These are phyloP conservation scores for Drosophila fulvimacula DNA, from an alignment of 2,888 invertebrate genomes.

Conservation along the genomic window DNA sequence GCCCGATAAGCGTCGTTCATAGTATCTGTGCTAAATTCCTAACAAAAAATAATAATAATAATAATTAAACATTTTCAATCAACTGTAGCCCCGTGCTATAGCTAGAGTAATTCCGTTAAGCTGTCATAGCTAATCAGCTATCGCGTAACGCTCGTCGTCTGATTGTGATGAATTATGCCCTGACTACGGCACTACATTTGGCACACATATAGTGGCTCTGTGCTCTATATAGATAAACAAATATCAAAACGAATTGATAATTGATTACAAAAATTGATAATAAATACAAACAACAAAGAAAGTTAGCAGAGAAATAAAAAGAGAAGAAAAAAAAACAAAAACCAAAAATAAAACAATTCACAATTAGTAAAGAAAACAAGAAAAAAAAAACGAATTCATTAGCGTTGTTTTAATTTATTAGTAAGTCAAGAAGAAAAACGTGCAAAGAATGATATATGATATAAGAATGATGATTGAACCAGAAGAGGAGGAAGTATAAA, in stretches of 20 bases:
- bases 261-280: constrained; percentile 59
- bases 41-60: constrained; percentile 6
- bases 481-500: constrained; percentile 49
- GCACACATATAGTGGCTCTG: constrained; percentile 10
- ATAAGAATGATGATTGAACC: constrained; percentile 41
- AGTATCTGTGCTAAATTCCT: constrained; percentile 14
- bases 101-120: constrained; percentile 21
- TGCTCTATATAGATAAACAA: constrained; percentile 9
- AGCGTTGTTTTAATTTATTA: constrained; percentile 78
- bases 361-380: constrained; percentile 60
- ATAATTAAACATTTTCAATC: constrained; percentile 20
- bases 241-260: constrained; percentile 58
- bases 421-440: constrained; percentile 56
- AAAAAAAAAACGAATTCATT: constrained; percentile 66
- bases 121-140: constrained; percentile 24
- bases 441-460: constrained; percentile 57
- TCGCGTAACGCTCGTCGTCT: constrained; percentile 25
- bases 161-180: constrained; percentile 26
- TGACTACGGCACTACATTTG: constrained; percentile 9
- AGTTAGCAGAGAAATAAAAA: constrained; percentile 36
- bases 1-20: constrained; percentile 33
- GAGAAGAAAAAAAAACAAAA: constrained; percentile 4
- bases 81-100: constrained; percentile 7
- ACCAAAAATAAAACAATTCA: constrained; percentile 43
- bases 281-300: constrained; percentile 45